A percentile compares a stretch with the other conserved stretches of the same genome.
These are phyloP conservation scores for Aplysia californica DNA, from an alignment of 1,140 invertebrate species.

Conservation along the genomic window DNA sequence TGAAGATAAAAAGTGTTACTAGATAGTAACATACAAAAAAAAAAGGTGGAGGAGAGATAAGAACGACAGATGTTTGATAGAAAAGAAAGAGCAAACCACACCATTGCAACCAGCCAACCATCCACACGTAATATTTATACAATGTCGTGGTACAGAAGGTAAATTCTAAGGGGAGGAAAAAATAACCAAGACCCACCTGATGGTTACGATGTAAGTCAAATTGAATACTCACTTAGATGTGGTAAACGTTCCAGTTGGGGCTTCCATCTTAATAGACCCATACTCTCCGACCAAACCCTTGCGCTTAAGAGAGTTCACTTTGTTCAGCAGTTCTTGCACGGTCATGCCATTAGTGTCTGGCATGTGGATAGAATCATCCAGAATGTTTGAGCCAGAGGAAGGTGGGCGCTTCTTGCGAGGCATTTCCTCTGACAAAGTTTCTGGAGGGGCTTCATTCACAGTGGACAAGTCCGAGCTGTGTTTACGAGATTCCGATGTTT, in stretches of 20 bases:
- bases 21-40: too few species aligned
- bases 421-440: too few species aligned
- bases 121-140: too few species aligned
- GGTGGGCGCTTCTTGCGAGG: constrained; percentile 51
- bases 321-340: constrained; percentile 82
- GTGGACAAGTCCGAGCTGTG: constrained; percentile 24
- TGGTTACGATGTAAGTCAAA: too few species aligned
- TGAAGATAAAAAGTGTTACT: too few species aligned
- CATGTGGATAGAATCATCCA: constrained; percentile 60
- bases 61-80: too few species aligned
- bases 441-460: constrained; percentile 29
- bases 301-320: constrained; percentile 79
- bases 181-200: too few species aligned
- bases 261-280: constrained; percentile 83
- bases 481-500: constrained; percentile 42
- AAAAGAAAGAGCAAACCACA: too few species aligned
- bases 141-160: too few species aligned
- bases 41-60: too few species aligned
- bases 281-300: constrained; percentile 84
- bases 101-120: too few species aligned
- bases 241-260: constrained; percentile 80
- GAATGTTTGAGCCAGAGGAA: constrained; percentile 45
- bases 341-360: constrained; percentile 71
- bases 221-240: constrained; percentile 64
- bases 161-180: too few species aligned